Percentiles rank a stretch among this genome's conserved stretches.
Evolutionary conservation across 2,888 invertebrate genomes (phyloP).

Genomic region (Oscheius sp.): DNA sequence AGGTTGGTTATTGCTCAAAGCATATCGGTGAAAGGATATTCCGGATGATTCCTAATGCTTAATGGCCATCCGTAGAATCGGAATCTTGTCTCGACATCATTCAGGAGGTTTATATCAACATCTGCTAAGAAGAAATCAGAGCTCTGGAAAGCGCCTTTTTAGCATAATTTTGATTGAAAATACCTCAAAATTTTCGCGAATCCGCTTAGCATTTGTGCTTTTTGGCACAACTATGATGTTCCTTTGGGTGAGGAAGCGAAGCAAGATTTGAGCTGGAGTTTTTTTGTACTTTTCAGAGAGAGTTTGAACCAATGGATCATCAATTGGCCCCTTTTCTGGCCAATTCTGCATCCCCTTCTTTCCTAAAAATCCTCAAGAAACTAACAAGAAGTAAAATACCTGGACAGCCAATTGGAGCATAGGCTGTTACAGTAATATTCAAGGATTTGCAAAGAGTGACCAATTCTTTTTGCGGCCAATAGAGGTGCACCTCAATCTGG

Average conservation of each 20-base stretch:
- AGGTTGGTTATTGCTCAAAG: background rate
- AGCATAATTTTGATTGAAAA: background rate
- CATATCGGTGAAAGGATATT: slow-evolving; percentile 37
- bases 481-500: slow-evolving; percentile 81
- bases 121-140: slow-evolving; percentile 32
- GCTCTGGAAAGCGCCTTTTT: slow-evolving; percentile 23
- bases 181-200: slow-evolving; percentile 39
- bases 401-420: slow-evolving; percentile 57
- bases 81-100: slow-evolving; percentile 8
- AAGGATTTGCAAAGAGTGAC: slow-evolving; percentile 76
- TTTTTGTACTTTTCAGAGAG: slow-evolving; percentile 52
- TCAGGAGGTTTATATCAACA: slow-evolving; percentile 31
- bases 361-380: slow-evolving; percentile 7
- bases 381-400: background rate
- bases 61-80: slow-evolving; percentile 26
- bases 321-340: slow-evolving; percentile 34
- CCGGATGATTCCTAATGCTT: slow-evolving; percentile 33
- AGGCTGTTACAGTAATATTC: slow-evolving; percentile 74
- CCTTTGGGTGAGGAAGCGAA: slow-evolving; percentile 37
- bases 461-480: slow-evolving; percentile 80
- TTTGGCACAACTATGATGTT: slow-evolving; percentile 41
- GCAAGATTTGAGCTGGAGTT: slow-evolving; percentile 47
- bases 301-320: slow-evolving; percentile 31
- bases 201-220: slow-evolving; percentile 30
- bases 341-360: slow-evolving; percentile 21